A percentile compares a stretch with the other conserved stretches of the same genome.
These are phyloP conservation scores for Aurelia aurita DNA, from an alignment of 30 jellyfish, hydroid and myxozoan genomes.

Conservation along the genomic window DNA sequence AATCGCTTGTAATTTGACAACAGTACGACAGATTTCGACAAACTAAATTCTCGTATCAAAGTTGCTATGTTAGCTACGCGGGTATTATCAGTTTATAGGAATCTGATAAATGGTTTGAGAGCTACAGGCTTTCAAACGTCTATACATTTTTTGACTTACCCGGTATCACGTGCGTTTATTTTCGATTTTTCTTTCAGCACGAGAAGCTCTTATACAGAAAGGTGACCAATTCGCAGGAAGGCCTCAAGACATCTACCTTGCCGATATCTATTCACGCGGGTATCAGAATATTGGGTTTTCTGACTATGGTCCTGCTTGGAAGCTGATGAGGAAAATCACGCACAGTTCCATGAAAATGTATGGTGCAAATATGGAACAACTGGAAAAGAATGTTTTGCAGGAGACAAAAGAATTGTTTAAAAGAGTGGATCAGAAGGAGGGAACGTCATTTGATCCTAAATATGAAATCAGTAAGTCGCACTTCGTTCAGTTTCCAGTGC, in stretches of 20 bases:
- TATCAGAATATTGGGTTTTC: conserved; percentile 63
- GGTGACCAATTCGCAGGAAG: conserved; percentile 84
- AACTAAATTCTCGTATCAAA: too few species aligned
- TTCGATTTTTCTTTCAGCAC: background rate
- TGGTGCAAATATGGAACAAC: conserved; percentile 71
- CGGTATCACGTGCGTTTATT: too few species aligned
- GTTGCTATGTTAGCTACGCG: too few species aligned
- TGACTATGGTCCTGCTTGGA: conserved; percentile 82
- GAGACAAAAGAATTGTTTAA: conserved; percentile 48
- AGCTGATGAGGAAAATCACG: conserved; percentile 66
- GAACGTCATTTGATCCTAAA: conserved; percentile 54
- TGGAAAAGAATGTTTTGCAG: conserved; percentile 26
- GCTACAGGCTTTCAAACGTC: too few species aligned
- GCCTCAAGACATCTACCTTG: conserved; percentile 67
- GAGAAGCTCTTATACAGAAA: conserved; percentile 50
- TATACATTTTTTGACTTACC: too few species aligned
- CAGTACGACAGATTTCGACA: too few species aligned
- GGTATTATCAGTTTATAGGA: too few species aligned
- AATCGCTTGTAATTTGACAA: too few species aligned
- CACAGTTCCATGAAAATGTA: conserved; percentile 81
- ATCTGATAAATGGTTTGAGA: too few species aligned
- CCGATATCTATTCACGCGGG: conserved; percentile 65
- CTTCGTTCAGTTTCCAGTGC: too few species aligned
- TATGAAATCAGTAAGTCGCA: conserved; percentile 69
- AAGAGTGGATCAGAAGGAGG: conserved; percentile 40